A percentile compares a stretch with the other conserved stretches of the same genome.
Conservation (phyloP, 2,888 invertebrate genomes). For the Drosophila buzzatii region DNA sequence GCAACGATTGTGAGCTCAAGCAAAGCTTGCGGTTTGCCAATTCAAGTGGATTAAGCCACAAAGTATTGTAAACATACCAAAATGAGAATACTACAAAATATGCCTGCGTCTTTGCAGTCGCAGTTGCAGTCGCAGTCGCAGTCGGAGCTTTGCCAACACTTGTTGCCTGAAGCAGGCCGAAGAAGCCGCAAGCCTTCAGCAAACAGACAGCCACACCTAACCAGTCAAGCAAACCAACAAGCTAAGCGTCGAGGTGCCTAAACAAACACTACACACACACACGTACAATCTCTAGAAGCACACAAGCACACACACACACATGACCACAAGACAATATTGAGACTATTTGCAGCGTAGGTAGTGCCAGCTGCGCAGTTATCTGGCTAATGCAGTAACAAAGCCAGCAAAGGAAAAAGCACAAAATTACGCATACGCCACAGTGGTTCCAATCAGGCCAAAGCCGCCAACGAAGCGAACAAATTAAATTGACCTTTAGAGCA, state of each 20-base stretch:
- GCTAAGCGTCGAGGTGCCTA: slow-evolving; percentile 56
- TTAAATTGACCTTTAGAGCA: slow-evolving; percentile 73
- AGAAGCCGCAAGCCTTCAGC: slow-evolving; percentile 33
- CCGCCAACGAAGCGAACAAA: slow-evolving; percentile 57
- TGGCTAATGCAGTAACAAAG: slow-evolving; percentile 47
- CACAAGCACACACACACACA: slow-evolving; percentile 33
- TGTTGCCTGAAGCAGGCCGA: slow-evolving; percentile 55
- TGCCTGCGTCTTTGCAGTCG: slow-evolving; percentile 12
- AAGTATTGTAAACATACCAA: slow-evolving; percentile 13
- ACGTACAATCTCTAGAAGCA: slow-evolving; percentile 7
- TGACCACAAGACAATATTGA: slow-evolving; percentile 40
- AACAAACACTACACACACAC: slow-evolving; percentile 48
- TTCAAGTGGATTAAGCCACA: slow-evolving; percentile 17
- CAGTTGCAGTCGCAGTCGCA: slow-evolving; percentile 4
- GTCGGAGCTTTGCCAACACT: slow-evolving; percentile 41
- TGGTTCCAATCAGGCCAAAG: slow-evolving; percentile 52
- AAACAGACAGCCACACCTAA: slow-evolving; percentile 56
- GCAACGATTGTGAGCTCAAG: background rate
- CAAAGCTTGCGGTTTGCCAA: slow-evolving; percentile 12
- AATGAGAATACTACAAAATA: slow-evolving; percentile 19
- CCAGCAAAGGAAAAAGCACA: slow-evolving; percentile 17
- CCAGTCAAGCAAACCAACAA: slow-evolving; percentile 45
- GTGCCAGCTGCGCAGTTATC: slow-evolving; percentile 26
- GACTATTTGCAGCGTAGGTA: slow-evolving; percentile 12
- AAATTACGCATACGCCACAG: slow-evolving; percentile 60